Evolutionary conservation across 1,140 invertebrate species (phyloP).

Genomic region (Drosophila teissieri): DNA sequence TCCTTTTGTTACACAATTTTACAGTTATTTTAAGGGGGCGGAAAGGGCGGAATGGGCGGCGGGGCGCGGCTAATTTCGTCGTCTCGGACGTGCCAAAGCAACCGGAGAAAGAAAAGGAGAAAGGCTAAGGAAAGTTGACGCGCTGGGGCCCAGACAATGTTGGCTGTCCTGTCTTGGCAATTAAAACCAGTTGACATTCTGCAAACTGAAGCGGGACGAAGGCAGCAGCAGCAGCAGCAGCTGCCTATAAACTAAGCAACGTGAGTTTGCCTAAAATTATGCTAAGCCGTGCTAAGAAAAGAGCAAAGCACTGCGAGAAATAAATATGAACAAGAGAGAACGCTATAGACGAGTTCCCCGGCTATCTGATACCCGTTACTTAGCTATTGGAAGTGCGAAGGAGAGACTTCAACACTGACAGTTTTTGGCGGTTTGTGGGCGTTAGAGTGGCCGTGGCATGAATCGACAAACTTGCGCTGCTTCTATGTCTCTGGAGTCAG

Average conservation of each 20-base stretch:
- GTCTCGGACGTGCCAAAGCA: constrained; percentile 68
- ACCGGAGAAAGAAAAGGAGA: constrained; percentile 17
- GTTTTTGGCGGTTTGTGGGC: too few species aligned
- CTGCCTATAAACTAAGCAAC: constrained; percentile 81
- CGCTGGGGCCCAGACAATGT: constrained; percentile 53
- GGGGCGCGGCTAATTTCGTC: constrained; percentile 64
- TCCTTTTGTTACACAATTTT: constrained; percentile 81
- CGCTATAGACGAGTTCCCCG: too few species aligned
- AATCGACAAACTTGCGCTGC: too few species aligned
- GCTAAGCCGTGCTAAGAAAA: constrained; percentile 76
- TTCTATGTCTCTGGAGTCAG: too few species aligned
- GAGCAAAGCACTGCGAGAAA: constrained; percentile 35
- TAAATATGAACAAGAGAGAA: too few species aligned
- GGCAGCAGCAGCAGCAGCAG: constrained; percentile 51
- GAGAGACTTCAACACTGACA: too few species aligned
- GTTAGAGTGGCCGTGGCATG: too few species aligned
- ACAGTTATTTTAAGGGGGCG: constrained; percentile 70
- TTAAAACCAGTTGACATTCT: constrained; percentile 82
- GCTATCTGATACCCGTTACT: too few species aligned
- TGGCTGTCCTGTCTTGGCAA: constrained; percentile 62
- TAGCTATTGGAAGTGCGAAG: too few species aligned
- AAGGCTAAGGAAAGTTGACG: constrained; percentile 14
- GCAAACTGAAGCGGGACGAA: constrained; percentile 57
- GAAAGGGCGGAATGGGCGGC: not conserved
- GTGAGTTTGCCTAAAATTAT: constrained; percentile 83